Percentiles rank a stretch among this genome's conserved stretches.
These are phyloP conservation scores for Staurois parvus DNA, from an alignment of 2,797 vertebrate genomes.

Conservation along the genomic window DNA sequence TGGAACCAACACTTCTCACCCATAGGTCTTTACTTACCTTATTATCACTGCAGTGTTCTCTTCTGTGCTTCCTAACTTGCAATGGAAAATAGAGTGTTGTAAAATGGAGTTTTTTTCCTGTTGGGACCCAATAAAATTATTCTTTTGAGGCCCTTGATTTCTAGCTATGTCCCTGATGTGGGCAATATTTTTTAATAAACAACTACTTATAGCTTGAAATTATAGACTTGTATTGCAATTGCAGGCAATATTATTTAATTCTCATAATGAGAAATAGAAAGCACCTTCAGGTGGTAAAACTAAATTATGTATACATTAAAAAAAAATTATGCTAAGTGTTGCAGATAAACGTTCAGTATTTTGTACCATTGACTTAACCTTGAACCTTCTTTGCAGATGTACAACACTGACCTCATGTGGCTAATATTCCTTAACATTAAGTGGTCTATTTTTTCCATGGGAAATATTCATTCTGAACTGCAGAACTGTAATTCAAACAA, in stretches of 20 bases:
- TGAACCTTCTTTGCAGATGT: neutral
- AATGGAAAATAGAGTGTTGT: too few relatives aligned
- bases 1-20: too few relatives aligned
- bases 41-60: too few relatives aligned
- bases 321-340: neutral
- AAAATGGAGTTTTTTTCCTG: too few relatives aligned
- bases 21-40: too few relatives aligned
- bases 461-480: neutral
- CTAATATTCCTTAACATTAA: constrained; percentile 16
- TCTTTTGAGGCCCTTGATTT: too few relatives aligned
- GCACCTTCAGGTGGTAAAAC: neutral
- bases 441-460: neutral
- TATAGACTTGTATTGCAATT: neutral
- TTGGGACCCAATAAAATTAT: too few relatives aligned
- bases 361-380: neutral
- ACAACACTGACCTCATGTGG: constrained; percentile 52
- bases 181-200: neutral
- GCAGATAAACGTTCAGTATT: neutral
- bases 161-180: neutral
- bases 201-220: neutral
- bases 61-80: too few relatives aligned
- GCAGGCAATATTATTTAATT: neutral
- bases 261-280: neutral
- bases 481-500: neutral
- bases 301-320: neutral